Base-by-base conservation (phyloP, 2,113 vertebrate genomes). In the Morone chrysops region DNA sequence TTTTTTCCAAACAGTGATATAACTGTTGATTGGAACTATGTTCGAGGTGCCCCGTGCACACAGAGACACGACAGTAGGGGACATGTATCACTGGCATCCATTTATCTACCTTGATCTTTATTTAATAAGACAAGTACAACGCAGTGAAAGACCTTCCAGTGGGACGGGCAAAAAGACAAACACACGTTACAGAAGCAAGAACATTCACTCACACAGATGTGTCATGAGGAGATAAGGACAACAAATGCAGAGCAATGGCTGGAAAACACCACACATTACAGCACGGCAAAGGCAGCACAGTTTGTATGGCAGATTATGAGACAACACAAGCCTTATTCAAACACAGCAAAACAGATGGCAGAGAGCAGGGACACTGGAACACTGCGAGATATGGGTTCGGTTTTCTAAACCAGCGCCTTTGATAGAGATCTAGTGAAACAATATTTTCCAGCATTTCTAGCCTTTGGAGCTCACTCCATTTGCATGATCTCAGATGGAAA, bases 381-480 rank as follows among this genome's bases (percentile, higher is more conserved):
- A 16, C 60, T 40, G 38, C 11, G 11, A 50, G 43, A 3, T 38
- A 68, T 20, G 12, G 41, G 43, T 4, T 51, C 57, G 36, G 25
- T 69, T 51, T 43, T 83, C 69, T 78, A 48, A 84, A 73, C 22
- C 53, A 60, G 1, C 9, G 20, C 60, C 1, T 45, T 61, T 38
- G 12, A 77, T 54, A 38, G 59, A 17, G 17, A 73, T 8, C 36
- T 4, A 20, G 57, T 31, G 8, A n/a, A 71, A 78, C 63, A 72
- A 40, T 63, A 36, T 57, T 80, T 66, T 22, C 38, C 54, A 3
- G 31, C 41, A 62, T 61, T 77, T 73, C 82, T 86, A 74, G 38
- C 81, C 79, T 71, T 73, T 67, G 80, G 53, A 80, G 78, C 78
- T 71, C 50, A 40, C 14, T 48, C 60, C 56, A 65, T 84, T 89